Base-by-base conservation (phyloP, 2,888 invertebrate species). In the Agrochola lychnidis region DNA sequence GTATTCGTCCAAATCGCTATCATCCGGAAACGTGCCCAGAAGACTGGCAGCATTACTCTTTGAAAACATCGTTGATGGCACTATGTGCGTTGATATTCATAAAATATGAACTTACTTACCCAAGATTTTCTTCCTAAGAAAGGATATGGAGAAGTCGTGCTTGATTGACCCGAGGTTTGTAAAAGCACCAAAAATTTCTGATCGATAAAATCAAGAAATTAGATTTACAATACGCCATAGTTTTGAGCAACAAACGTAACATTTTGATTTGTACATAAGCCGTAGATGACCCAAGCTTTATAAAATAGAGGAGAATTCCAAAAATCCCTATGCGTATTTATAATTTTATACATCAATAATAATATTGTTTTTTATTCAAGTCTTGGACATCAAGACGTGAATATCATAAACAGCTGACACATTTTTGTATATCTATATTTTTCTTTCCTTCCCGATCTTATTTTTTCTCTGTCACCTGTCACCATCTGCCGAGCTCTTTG, bases 401-500 rank as follows among this genome's bases (percentile, higher is more conserved):
- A 45, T 45, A 63, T 48, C n/a, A 48, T 6, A 10, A 10, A 40
- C 86, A 87, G 79, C 66, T 83, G 86, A 66, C 45, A 59, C n/a
- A 30, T 70, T 73, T 81, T 53, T 69, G 0, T 57, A 16, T 67
- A 30, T 2, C 30, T 30, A 62, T 70, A 62, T 70, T 64, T 73
- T 79, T 67, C 56, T 72, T 76, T 64, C 53, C n/a, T 64, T 63
- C n/a, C 45, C 10, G 40, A 16, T 72, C 25, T 62, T 72, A 71
- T 74, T 83, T 71, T 79, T 85, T 56, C 25, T 69, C 66, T 87
- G 87, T 89, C 92, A 90, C 91, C 90, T 92, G 92, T 92, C 92
- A 88, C 88, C 88, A 83, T 79, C 81, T 83, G 77, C 79, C 79
- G 80, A 75, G 36, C 70, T 73, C 70, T 84, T 80, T 78, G 77